Percentiles rank a stretch among this genome's conserved stretches.
Conservation (phyloP, 1,140 invertebrate genomes). For the Araneus ventricosus region DNA sequence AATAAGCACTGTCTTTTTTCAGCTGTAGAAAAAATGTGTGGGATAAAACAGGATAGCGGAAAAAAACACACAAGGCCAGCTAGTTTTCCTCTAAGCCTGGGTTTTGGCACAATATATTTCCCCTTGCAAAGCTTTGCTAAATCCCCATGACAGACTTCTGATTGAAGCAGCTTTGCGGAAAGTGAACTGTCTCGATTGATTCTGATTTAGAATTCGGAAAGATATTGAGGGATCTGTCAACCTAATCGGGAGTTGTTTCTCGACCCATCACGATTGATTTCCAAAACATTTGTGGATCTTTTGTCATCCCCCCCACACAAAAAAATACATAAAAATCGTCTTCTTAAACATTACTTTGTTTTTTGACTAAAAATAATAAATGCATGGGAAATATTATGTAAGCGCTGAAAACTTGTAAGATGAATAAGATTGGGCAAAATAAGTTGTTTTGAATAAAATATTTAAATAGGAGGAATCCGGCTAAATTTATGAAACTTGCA, state of each 20-base stretch:
- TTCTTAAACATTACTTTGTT: no score
- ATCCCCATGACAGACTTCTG: slow-evolving; percentile 46
- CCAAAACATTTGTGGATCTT: not conserved
- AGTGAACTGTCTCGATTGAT: slow-evolving; percentile 53
- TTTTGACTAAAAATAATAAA: no score
- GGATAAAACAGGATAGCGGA: not conserved
- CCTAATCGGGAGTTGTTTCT: slow-evolving; percentile 36
- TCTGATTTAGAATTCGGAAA: slow-evolving; percentile 53
- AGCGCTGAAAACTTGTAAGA: no score
- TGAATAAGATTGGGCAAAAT: no score
- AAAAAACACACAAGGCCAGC: not conserved
- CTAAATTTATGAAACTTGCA: no score
- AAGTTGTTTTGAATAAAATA: no score
- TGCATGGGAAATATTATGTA: no score
- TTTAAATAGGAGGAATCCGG: no score
- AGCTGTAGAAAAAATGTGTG: not conserved
- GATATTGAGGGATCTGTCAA: slow-evolving; percentile 26
- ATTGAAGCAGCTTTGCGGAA: slow-evolving; percentile 52
- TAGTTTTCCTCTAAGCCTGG: not conserved
- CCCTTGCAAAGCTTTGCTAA: slow-evolving; percentile 13
- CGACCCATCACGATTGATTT: no score
- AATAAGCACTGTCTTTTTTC: no score
- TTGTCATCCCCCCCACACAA: no score
- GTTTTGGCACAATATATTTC: not conserved
- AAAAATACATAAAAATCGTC: no score